Evolutionary conservation across 2,113 vertebrate species (phyloP).

Genomic region (Pimephales promelas): DNA sequence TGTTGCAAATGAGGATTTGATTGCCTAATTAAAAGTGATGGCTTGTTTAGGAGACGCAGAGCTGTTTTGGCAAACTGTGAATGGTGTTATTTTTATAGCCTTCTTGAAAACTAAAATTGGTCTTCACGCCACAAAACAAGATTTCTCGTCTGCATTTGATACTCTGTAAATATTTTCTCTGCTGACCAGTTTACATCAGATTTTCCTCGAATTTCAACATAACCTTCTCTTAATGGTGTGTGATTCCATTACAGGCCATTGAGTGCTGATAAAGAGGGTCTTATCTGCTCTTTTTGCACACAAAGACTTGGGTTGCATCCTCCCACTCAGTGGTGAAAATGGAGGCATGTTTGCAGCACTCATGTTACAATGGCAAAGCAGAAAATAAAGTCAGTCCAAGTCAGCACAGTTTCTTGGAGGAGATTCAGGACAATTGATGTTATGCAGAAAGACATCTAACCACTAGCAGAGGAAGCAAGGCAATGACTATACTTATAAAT

Average conservation of each 20-base stretch:
- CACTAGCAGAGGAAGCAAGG: not conserved
- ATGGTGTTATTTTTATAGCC: not conserved
- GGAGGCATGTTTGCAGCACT: conserved; percentile 42
- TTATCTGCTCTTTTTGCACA: conserved; percentile 9
- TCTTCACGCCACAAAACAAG: not conserved
- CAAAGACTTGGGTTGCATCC: conserved; percentile 15
- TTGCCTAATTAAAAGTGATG: conserved; percentile 31
- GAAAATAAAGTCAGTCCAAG: conserved; percentile 54
- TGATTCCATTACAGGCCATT: conserved; percentile 1
- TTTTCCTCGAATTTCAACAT: not conserved
- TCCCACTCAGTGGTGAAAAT: conserved; percentile 58
- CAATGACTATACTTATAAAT: not conserved
- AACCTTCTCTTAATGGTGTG: not conserved
- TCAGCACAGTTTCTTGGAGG: conserved; percentile 45
- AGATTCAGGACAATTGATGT: conserved; percentile 8
- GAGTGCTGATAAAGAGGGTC: conserved; percentile 26
- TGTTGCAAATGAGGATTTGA: conserved; percentile 28
- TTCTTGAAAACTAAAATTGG: not conserved
- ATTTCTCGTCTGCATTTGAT: not conserved
- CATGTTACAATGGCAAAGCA: conserved; percentile 59
- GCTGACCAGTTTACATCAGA: not conserved
- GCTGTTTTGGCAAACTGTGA: not conserved
- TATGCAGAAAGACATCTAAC: not conserved
- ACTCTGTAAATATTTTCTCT: not conserved
- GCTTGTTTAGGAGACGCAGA: not conserved